Conservation (phyloP, 2,797 vertebrate genomes). For the Orestias chungarensis region DNA sequence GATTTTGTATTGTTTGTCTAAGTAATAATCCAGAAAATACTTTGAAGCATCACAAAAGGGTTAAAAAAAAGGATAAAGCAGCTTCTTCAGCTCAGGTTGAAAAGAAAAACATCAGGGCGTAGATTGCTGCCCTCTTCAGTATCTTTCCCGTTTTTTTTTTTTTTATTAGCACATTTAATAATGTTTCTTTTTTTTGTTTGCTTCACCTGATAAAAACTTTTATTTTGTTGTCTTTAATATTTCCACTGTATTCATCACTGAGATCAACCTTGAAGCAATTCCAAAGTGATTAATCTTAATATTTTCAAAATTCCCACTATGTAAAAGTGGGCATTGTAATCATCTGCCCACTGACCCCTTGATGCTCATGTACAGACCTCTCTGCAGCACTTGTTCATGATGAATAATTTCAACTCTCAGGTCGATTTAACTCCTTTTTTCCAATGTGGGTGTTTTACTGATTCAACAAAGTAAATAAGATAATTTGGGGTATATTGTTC, state of each 20-base stretch:
- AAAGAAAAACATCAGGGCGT: constrained; percentile 7
- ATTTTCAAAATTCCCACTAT: constrained; percentile 68
- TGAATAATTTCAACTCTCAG: constrained; percentile 67
- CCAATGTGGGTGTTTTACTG: constrained; percentile 19
- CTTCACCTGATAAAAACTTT: constrained; percentile 21
- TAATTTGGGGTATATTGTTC: constrained; percentile 32
- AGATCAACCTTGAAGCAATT: constrained; percentile 39
- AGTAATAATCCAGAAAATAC: constrained; percentile 83
- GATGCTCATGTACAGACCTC: constrained; percentile 67
- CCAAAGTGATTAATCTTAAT: constrained; percentile 82
- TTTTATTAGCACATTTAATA: constrained; percentile 52
- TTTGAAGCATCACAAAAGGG: constrained; percentile 70
- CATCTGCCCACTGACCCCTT: constrained; percentile 84
- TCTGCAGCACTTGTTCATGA: constrained; percentile 48
- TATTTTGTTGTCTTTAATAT: not conserved
- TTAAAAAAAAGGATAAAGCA: constrained; percentile 50
- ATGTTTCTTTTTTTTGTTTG: constrained; percentile 31
- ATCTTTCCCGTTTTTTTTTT: constrained; percentile 30
- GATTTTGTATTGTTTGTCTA: constrained; percentile 88
- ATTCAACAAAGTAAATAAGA: constrained; percentile 45
- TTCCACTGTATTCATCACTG: constrained; percentile 13
- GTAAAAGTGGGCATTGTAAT: constrained; percentile 81
- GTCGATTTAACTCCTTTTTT: constrained; percentile 55
- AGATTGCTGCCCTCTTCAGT: constrained; percentile 27
- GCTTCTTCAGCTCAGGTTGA: constrained; percentile 39